phyloP scores from a whole-genome alignment of 1,140 invertebrate genomes.

The Cephus cinctus region DNA sequence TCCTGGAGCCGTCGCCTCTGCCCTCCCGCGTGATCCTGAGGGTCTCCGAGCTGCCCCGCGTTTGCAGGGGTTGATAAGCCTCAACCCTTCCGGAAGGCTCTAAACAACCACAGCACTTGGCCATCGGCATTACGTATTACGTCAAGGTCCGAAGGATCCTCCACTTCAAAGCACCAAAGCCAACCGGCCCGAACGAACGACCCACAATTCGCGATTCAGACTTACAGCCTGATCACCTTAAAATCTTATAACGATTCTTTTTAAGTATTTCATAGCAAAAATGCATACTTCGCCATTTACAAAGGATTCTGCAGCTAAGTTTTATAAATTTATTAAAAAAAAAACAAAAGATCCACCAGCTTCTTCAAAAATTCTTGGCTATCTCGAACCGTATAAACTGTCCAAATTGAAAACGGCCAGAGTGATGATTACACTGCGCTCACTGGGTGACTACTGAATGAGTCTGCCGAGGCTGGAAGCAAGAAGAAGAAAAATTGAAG shows the following conservation, averaged over 20 bases:
- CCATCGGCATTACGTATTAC: slow-evolving; percentile 23
- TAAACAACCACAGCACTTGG: slow-evolving; percentile 34
- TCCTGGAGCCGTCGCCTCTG: too few species aligned
- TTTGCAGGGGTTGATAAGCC: slow-evolving; percentile 31
- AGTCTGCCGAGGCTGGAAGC: slow-evolving; percentile 12
- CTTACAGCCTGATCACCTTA: too few species aligned
- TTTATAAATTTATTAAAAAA: slow-evolving; percentile 23
- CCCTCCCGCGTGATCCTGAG: too few species aligned
- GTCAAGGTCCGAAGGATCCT: slow-evolving; percentile 7
- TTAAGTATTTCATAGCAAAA: too few species aligned
- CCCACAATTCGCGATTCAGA: too few species aligned
- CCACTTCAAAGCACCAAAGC: too few species aligned
- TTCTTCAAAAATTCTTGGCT: not conserved
- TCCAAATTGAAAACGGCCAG: slow-evolving; percentile 4
- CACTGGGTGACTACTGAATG: slow-evolving; percentile 20
- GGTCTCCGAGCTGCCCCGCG: slow-evolving; percentile 9
- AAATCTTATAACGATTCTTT: too few species aligned
- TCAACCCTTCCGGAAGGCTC: slow-evolving; percentile 19
- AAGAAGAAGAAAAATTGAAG: slow-evolving; percentile 18
- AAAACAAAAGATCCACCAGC: not conserved
- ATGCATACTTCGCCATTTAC: slow-evolving; percentile 11
- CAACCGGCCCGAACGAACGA: too few species aligned
- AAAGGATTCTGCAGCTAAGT: slow-evolving; percentile 4
- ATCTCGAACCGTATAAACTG: slow-evolving; percentile 1
- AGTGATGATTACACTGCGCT: not conserved